Evolutionary conservation across 2,797 vertebrate species (phyloP).

Genomic region (Hippoglossus hippoglossus): DNA sequence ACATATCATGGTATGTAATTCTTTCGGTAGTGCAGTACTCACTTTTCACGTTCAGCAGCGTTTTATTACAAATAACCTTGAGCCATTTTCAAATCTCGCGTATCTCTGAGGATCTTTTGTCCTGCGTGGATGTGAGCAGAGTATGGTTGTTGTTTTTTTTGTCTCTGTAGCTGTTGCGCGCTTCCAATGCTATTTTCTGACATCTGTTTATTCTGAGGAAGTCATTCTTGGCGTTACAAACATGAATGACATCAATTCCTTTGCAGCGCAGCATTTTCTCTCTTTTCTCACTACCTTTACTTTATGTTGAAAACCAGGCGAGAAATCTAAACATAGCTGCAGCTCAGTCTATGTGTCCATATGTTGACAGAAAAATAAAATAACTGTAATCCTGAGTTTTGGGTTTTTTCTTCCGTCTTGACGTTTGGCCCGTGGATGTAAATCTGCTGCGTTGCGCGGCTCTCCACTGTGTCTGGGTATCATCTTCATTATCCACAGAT

Average conservation of each 20-base stretch:
- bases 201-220: constrained; percentile 11
- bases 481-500: too few species aligned
- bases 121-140: not conserved
- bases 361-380: not conserved
- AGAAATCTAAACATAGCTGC: not conserved
- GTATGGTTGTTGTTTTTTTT: not conserved
- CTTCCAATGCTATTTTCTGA: constrained; percentile 17
- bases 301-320: not conserved
- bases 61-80: not conserved
- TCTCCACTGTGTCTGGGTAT: too few species aligned
- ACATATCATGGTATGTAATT: not conserved
- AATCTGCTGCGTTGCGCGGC: too few species aligned
- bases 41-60: not conserved
- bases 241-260: constrained; percentile 26
- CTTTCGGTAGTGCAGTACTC: not conserved
- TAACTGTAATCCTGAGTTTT: too few species aligned
- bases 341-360: not conserved
- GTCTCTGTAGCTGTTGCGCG: not conserved
- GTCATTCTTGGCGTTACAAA: not conserved
- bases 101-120: not conserved
- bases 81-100: not conserved
- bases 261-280: constrained; percentile 11
- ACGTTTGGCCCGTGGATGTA: too few species aligned
- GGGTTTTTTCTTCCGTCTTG: too few species aligned
- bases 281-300: not conserved